These are phyloP conservation scores for Drosophila murphyi DNA, from an alignment of 1,140 invertebrate species.

Conservation along the genomic window DNA sequence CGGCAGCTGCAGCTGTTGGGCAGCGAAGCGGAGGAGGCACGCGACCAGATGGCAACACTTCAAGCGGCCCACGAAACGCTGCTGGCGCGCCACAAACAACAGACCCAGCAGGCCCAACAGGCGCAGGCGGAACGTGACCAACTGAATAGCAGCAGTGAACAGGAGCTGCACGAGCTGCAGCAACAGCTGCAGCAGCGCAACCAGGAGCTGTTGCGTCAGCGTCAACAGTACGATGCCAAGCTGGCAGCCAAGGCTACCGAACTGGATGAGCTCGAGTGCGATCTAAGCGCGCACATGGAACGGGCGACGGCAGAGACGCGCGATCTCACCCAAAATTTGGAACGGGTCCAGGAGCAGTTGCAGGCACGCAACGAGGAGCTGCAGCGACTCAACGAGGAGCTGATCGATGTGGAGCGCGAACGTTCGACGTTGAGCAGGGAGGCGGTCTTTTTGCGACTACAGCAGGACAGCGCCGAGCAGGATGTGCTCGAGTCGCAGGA, in stretches of 20 bases:
- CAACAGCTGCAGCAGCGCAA: conserved; percentile 84
- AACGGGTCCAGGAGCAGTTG: conserved; percentile 85
- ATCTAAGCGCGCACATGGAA: conserved; percentile 87
- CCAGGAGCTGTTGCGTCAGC: conserved; percentile 85
- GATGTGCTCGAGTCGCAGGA: conserved; percentile 78
- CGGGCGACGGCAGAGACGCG: conserved; percentile 86
- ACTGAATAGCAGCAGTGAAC: conserved; percentile 48
- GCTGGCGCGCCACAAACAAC: conserved; percentile 29
- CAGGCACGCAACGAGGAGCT: conserved; percentile 85
- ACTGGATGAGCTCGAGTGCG: conserved; percentile 87
- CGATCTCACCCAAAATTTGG: conserved; percentile 84
- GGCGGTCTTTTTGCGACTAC: conserved; percentile 66
- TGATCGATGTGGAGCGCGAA: conserved; percentile 77
- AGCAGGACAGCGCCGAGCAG: conserved; percentile 80
- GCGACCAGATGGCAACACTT: conserved; percentile 84
- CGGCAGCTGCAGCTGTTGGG: conserved; percentile 85
- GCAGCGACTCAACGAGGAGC: conserved; percentile 81
- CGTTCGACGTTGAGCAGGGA: conserved; percentile 67
- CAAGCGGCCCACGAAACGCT: conserved; percentile 42
- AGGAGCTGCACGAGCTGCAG: conserved; percentile 82
- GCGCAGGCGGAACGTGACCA: conserved; percentile 42
- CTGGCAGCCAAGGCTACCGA: conserved; percentile 85
- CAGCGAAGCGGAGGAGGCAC: conserved; percentile 86
- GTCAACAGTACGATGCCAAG: conserved; percentile 85
- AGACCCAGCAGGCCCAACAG: conserved; percentile 24